A percentile compares a stretch with the other conserved stretches of the same genome.
phyloP scores from a whole-genome alignment of 2,113 vertebrate genomes.

The Campylorhamphus procurvoides region DNA sequence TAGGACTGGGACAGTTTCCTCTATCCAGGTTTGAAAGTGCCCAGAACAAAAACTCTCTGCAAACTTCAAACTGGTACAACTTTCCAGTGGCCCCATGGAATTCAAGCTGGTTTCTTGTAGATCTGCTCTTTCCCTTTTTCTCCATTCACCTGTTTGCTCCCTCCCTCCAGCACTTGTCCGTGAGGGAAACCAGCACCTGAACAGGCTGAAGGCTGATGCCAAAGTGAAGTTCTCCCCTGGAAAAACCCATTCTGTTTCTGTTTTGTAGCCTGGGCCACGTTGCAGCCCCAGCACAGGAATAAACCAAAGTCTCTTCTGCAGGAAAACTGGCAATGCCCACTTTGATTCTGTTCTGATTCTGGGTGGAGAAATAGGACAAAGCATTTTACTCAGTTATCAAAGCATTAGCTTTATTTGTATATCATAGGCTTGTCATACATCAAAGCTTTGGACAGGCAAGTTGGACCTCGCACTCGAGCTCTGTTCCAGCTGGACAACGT shows the following conservation, averaged over 20 bases:
- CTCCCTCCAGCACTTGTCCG: background rate
- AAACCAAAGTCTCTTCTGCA: background rate
- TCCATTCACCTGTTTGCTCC: background rate
- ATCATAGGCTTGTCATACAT: background rate
- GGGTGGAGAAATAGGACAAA: background rate
- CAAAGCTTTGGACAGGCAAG: background rate
- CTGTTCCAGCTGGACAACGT: background rate
- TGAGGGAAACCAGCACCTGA: background rate
- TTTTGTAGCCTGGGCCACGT: background rate
- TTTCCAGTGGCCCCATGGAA: background rate
- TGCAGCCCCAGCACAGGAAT: background rate
- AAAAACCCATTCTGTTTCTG: background rate
- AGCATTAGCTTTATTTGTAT: conserved; percentile 44
- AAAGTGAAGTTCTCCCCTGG: background rate
- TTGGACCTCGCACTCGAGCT: accelerated
- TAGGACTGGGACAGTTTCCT: background rate
- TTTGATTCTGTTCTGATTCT: background rate
- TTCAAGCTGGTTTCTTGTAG: background rate
- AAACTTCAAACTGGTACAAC: background rate
- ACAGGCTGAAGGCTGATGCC: background rate
- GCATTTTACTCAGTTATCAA: background rate
- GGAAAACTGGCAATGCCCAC: background rate
- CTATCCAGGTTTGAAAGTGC: background rate
- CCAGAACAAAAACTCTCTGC: background rate
- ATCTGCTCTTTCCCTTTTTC: background rate